Evolutionary conservation across 2,797 vertebrate genomes (phyloP), one percentile per base, ranked within the genome.

Genomic region (Manis javanica): DNA sequence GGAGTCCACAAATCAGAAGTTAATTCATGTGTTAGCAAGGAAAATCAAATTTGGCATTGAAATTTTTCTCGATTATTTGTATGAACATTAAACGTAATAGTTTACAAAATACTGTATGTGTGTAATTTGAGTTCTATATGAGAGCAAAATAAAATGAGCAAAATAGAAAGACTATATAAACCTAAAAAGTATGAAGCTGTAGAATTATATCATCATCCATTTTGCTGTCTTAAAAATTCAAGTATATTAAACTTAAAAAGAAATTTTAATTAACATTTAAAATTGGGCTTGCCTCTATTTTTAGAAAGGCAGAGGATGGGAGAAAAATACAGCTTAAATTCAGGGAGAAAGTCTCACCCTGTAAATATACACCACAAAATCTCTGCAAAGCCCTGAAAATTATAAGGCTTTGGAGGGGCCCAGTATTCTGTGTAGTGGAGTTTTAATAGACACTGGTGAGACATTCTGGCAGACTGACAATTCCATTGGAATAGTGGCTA

Each of bases 381-480:
- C 72, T 77, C 78, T 78, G 61, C 23, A 66, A 93, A 93, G 34
- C 29, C 68, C 59, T 89, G 31, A 96, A 94, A 93, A 92, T 87
- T 82, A 90, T 16, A 88, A 59, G 53, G 42, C 21, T 86, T 91
- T 72, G 11, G 21, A 78, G 53, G 29, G n/a, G 7, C 63, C 82
- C 78, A 64, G n/a, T 72, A 34, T 88, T 90, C 57, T 88, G n/a
- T 51, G 21, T 66, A 84, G 59, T 57, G 61, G 57, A 66, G 87
- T 81, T 91, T 97, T 96, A 96, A 95, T 74, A 91, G 86, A 88
- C 55, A 92, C 42, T 72, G 83, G 37, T 69, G 75, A 92, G 46
- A 18, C 51, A 71, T 95, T 84, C 79, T 94, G 63, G 87, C 53
- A 96, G 34, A 93, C 87, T 53, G 81, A 90, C 53, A 81, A 10